Evolutionary conservation across 1,140 invertebrate species (phyloP).

Genomic region (Globodera ellingtonae): DNA sequence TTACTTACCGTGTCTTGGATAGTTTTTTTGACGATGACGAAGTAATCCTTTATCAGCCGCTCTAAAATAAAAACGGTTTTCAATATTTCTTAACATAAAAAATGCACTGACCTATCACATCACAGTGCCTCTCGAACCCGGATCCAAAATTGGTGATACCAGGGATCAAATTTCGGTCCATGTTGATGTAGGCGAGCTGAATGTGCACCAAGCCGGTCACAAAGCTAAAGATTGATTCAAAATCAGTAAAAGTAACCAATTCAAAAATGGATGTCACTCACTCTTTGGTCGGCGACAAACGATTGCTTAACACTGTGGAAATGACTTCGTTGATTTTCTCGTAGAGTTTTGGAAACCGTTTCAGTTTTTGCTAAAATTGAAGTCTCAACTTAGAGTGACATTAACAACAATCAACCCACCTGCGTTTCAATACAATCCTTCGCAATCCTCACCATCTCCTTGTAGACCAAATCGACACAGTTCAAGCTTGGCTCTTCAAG

Average conservation of each 20-base stretch:
- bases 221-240: conserved; percentile 33
- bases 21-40: conserved; percentile 95
- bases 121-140: conserved; percentile 72
- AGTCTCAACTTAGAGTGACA: not conserved
- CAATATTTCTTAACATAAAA: not conserved
- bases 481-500: conserved; percentile 91
- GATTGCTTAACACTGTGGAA: conserved; percentile 82
- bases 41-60: conserved; percentile 94
- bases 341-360: conserved; percentile 93
- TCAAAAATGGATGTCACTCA: conserved; percentile 19
- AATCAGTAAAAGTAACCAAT: no score
- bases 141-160: no score
- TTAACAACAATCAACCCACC: conserved; percentile 20
- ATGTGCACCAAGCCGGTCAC: conserved; percentile 94
- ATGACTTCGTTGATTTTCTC: conserved; percentile 97
- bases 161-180: no score
- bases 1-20: conserved; percentile 82
- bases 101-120: conserved; percentile 81
- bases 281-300: conserved; percentile 86
- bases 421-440: conserved; percentile 82
- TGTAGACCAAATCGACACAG: conserved; percentile 83
- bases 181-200: conserved; percentile 98
- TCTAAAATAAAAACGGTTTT: conserved; percentile 70
- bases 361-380: conserved; percentile 87
- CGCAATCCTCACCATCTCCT: conserved; percentile 95